Percentiles rank a stretch among this genome's conserved stretches.
Conservation (phyloP, 2,113 vertebrate genomes). For the Heptranchias perlo region DNA sequence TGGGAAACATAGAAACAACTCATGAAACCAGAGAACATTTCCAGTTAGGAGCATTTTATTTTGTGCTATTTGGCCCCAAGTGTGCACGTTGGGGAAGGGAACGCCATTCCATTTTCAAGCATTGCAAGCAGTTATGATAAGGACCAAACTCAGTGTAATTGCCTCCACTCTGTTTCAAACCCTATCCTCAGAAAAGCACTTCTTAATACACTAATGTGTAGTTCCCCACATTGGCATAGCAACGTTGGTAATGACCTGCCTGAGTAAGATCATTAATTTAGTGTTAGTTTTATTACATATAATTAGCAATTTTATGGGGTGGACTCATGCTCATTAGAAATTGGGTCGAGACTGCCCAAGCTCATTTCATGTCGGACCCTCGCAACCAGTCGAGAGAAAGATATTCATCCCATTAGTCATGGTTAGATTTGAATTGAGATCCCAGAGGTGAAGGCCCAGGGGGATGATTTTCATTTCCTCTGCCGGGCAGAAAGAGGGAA, state of each 20-base stretch:
- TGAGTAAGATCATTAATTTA: not conserved
- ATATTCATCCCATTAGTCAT: not conserved
- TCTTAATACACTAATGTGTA: not conserved
- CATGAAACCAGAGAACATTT: not conserved
- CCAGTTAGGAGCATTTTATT: not conserved
- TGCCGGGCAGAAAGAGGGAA: not conserved
- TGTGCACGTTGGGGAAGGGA: not conserved
- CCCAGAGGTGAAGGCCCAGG: not conserved
- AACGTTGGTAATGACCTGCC: not conserved
- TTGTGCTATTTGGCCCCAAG: not conserved
- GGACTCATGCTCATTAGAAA: not conserved
- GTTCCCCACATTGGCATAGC: not conserved
- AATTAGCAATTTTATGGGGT: not conserved
- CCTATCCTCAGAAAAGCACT: constrained; percentile 6
- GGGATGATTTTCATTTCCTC: too few relatives aligned
- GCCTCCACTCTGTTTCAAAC: not conserved
- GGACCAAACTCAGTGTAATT: constrained; percentile 2
- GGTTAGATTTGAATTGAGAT: not conserved
- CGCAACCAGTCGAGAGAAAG: too few relatives aligned
- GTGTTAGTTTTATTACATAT: not conserved
- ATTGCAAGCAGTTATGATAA: not conserved
- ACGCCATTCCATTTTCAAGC: not conserved
- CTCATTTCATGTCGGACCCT: not conserved
- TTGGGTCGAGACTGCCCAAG: not conserved
- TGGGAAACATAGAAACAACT: not conserved